phyloP scores from a whole-genome alignment of 2,888 invertebrate species.

The Magallana nippona region DNA sequence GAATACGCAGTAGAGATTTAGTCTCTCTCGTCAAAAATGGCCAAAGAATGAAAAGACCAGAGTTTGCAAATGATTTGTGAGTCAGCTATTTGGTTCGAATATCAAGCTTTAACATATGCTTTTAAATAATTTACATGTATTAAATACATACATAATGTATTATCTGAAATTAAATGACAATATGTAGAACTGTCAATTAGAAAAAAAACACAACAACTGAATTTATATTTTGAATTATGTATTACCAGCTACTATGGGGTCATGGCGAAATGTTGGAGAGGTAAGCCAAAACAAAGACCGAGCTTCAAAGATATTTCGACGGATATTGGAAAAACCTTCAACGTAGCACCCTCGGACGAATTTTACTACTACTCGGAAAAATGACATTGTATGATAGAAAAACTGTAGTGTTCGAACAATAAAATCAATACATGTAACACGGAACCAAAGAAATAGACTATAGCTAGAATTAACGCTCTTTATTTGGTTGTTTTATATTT shows the following conservation, averaged over 20 bases:
- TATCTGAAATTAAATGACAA: too few relatives aligned
- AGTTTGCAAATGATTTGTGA: constrained; percentile 58
- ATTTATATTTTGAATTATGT: too few relatives aligned
- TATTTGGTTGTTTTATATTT: too few relatives aligned
- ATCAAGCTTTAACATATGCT: background rate
- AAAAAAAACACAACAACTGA: too few relatives aligned
- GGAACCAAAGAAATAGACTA: too few relatives aligned
- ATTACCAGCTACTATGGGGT: constrained; percentile 58
- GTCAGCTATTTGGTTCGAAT: constrained; percentile 24
- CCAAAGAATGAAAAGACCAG: constrained; percentile 54
- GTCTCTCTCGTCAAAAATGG: constrained; percentile 52
- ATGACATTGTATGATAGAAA: background rate
- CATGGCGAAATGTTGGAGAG: constrained; percentile 77
- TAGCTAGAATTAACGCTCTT: too few relatives aligned
- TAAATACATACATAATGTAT: background rate
- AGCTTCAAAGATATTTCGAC: constrained; percentile 68
- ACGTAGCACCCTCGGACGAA: constrained; percentile 47
- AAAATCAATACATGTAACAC: too few relatives aligned
- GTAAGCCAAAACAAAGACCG: constrained; percentile 74
- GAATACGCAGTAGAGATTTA: constrained; percentile 53
- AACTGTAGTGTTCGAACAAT: too few relatives aligned
- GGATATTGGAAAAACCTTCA: constrained; percentile 65
- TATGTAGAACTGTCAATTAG: too few relatives aligned
- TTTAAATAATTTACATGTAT: background rate
- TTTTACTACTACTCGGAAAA: constrained; percentile 49